Conservation (phyloP, 2,888 invertebrate species). For the Drosophila anomalata region DNA sequence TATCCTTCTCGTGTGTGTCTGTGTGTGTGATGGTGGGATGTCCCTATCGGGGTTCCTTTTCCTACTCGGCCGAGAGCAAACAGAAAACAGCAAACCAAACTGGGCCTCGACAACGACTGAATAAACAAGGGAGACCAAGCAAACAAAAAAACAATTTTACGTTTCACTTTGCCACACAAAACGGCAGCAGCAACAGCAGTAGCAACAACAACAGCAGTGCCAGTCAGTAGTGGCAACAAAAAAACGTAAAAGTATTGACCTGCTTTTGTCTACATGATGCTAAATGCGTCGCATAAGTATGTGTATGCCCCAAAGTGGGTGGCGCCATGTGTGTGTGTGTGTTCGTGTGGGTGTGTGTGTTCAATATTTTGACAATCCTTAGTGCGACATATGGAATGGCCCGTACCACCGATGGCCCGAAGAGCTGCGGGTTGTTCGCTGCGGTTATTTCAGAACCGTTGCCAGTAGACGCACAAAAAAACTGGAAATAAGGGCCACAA, state of each 20-base stretch:
- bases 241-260: slow-evolving; percentile 59
- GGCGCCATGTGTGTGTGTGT: not conserved
- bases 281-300: slow-evolving; percentile 32
- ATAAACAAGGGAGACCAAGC: slow-evolving; percentile 69
- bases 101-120: slow-evolving; percentile 59
- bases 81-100: slow-evolving; percentile 47
- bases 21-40: slow-evolving; percentile 1
- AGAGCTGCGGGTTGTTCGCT: slow-evolving; percentile 40
- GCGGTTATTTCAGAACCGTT: slow-evolving; percentile 31
- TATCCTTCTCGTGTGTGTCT: slow-evolving; percentile 23
- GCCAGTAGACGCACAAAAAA: slow-evolving; percentile 19
- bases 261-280: slow-evolving; percentile 43
- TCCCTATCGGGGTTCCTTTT: slow-evolving; percentile 35
- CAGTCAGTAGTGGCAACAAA: slow-evolving; percentile 13
- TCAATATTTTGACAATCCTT: slow-evolving; percentile 63
- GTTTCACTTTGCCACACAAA: slow-evolving; percentile 51
- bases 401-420: slow-evolving; percentile 31
- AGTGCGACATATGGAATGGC: slow-evolving; percentile 40
- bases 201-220: slow-evolving; percentile 1
- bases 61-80: slow-evolving; percentile 50
- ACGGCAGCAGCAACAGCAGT: not conserved
- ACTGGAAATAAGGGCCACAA: not conserved
- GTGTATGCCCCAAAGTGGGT: slow-evolving; percentile 1
- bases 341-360: not conserved
- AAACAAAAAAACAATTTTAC: slow-evolving; percentile 62